A percentile compares a stretch with the other conserved stretches of the same genome.
These are phyloP conservation scores for Sphenopsis melanotis DNA, from an alignment of 2,797 vertebrate genomes.

Conservation along the genomic window DNA sequence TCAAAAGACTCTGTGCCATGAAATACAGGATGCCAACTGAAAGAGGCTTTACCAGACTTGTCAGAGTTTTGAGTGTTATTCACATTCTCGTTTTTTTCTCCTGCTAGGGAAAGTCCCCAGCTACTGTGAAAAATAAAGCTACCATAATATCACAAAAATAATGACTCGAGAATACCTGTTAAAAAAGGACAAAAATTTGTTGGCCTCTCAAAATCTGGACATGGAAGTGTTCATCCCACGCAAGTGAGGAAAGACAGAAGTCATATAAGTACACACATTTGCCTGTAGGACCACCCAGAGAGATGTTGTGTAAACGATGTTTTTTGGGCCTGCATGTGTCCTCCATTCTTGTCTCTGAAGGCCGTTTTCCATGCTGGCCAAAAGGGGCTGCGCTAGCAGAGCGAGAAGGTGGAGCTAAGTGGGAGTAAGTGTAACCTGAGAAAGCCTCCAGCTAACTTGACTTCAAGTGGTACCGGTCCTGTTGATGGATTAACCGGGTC, in stretches of 20 bases:
- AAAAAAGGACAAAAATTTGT: background rate
- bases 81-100: background rate
- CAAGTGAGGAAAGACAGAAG: background rate
- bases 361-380: background rate
- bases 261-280: background rate
- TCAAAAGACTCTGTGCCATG: rapidly evolving
- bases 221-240: background rate
- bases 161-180: background rate
- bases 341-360: background rate
- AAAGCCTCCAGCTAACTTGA: background rate
- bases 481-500: background rate
- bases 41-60: background rate
- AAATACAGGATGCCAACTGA: background rate
- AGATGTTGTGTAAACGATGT: rapidly evolving
- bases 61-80: background rate
- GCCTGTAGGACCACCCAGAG: background rate
- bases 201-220: background rate
- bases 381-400: background rate
- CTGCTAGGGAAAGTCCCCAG: background rate
- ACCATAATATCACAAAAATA: background rate
- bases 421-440: background rate
- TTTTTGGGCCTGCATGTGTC: background rate
- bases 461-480: background rate
- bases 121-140: background rate
- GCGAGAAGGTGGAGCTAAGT: constrained; percentile 47